These are phyloP conservation scores for Drosophila fungiperda DNA, from an alignment of 2,888 invertebrate genomes.

Conservation along the genomic window DNA sequence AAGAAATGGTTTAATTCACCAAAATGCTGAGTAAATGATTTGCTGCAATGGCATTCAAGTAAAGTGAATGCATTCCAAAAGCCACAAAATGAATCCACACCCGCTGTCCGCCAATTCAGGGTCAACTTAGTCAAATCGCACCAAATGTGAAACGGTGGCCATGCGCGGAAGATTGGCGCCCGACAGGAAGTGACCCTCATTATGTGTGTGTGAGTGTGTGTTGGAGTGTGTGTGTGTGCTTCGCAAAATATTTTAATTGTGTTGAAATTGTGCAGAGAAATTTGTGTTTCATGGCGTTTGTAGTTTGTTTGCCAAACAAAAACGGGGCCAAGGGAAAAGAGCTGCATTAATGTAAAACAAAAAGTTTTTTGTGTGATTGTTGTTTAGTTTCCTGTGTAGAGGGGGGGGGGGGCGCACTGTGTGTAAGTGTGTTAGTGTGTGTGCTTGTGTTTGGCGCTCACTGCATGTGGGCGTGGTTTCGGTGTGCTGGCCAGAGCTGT, in stretches of 20 bases:
- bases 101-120: neutral
- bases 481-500: conserved; percentile 26
- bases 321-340: neutral
- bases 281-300: conserved; percentile 53
- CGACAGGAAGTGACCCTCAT: conserved; percentile 69
- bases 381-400: conserved; percentile 47
- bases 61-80: neutral
- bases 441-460: conserved; percentile 10
- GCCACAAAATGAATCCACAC: neutral
- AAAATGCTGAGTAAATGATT: conserved; percentile 1
- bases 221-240: conserved; percentile 24
- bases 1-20: neutral
- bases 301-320: conserved; percentile 23
- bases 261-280: conserved; percentile 67
- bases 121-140: conserved; percentile 50
- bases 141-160: conserved; percentile 50
- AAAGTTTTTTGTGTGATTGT: conserved; percentile 41
- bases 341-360: conserved; percentile 51
- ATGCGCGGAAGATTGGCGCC: conserved; percentile 67
- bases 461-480: conserved; percentile 33
- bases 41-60: neutral
- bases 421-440: neutral
- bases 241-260: conserved; percentile 75
- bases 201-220: conserved; percentile 11
- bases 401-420: conserved; percentile 2